Evolutionary conservation across 2,888 invertebrate species (phyloP), one percentile per base, ranked within the genome.

Genomic region (Odontocerum albicorne): DNA sequence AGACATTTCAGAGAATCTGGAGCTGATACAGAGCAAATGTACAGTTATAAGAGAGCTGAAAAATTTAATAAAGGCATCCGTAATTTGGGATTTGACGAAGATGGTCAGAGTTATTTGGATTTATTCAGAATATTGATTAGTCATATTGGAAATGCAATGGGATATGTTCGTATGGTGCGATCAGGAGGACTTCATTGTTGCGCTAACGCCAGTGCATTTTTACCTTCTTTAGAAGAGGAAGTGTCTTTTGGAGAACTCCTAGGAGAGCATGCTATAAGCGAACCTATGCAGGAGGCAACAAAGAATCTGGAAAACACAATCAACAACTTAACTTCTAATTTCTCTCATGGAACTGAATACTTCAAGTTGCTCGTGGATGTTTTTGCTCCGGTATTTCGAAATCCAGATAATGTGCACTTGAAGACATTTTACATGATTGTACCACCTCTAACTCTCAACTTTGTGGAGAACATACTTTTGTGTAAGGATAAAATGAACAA

Each of bases 131-230:
- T 89, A 63, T 80, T 97, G 3, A 90, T 99, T 49, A 92, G 92
- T 43, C 93, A 97, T 68, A 95, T 98, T 65, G 96, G 94, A 12
- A 97, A 97, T 73, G 94, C 96, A 0, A 88, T 98, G 83, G 97
- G 96, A 2, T 97, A 96, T 68, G 91, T 99, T 3, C 82, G 98
- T 43, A 85, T 97, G 75, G 88, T 99, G 53, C 83, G 95, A 49
- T 93, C 96, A 0, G 98, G 97, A 13, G 94, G 95, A 3, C 81
- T 96, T 38, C 91, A 96, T 69, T 93, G 93, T 64, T 90, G 93
- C 66, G 90, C 94, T 4, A 90, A 92, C 69, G 92, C 95, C 1
- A 90, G 93, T 32, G 85, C 91, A 17, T 97, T 95, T 72, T 80
- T 97, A 61, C 92, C 96, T 1, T 86, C 88, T 67, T 81, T 94